Evolutionary conservation across 2,113 vertebrate species (phyloP).

Genomic region (Neolamprologus tretocephalus): DNA sequence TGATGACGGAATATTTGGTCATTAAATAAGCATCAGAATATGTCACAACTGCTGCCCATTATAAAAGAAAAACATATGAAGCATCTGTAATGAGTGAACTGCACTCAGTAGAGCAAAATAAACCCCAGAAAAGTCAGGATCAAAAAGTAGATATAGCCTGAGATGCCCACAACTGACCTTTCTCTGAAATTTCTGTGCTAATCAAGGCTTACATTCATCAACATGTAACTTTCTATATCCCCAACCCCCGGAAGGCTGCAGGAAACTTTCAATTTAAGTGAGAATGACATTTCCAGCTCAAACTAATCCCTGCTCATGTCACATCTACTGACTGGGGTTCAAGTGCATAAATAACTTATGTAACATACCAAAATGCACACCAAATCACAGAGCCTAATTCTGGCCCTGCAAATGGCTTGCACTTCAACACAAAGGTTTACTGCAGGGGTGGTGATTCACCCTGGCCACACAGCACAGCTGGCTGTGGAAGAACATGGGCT

Average conservation of each 20-base stretch:
- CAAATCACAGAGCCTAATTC: background rate
- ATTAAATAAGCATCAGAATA: background rate
- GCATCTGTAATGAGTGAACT: background rate
- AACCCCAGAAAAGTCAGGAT: background rate
- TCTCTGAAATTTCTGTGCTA: background rate
- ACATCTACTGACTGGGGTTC: background rate
- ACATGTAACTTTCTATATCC: background rate
- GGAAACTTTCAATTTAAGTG: slow-evolving; percentile 20
- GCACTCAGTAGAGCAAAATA: background rate
- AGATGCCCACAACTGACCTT: slow-evolving; percentile 3
- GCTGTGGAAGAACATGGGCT: slow-evolving; percentile 14
- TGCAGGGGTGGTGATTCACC: background rate
- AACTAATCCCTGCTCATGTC: slow-evolving; percentile 21
- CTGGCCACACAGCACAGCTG: slow-evolving; percentile 22
- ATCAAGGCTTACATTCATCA: background rate
- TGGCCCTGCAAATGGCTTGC: background rate
- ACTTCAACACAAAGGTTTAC: slow-evolving; percentile 15
- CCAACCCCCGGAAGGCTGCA: background rate
- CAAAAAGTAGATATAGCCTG: background rate
- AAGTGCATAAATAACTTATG: slow-evolving; percentile 33
- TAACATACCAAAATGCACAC: slow-evolving; percentile 33
- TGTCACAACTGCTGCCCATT: background rate
- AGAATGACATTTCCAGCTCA: background rate
- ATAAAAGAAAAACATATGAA: background rate
- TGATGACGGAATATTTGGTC: background rate